Percentiles rank a stretch among this genome's conserved stretches.
Conservation (phyloP, 2,113 vertebrate species). For the Nothocercus julius region DNA sequence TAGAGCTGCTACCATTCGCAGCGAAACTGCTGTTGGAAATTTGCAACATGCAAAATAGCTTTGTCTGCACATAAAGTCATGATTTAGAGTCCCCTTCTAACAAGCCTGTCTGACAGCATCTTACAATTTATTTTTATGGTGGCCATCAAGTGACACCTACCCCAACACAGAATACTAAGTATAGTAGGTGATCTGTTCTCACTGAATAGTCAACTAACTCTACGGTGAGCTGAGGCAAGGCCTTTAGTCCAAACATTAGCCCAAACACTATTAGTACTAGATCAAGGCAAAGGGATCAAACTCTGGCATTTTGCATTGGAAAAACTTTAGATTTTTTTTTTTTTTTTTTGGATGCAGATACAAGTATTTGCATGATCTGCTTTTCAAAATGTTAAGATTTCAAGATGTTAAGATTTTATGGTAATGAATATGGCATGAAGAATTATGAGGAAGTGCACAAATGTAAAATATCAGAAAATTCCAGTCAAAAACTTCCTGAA, state of each 20-base stretch:
- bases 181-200: neutral
- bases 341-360: neutral
- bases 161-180: too few relatives aligned
- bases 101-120: too few relatives aligned
- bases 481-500: neutral
- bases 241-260: neutral
- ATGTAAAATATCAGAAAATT: neutral
- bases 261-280: neutral
- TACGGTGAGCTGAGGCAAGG: neutral
- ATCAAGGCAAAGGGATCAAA: neutral
- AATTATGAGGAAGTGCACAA: neutral
- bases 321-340: neutral
- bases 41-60: neutral
- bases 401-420: neutral
- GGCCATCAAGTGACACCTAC: too few relatives aligned
- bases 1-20: neutral
- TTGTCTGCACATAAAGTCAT: neutral
- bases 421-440: neutral
- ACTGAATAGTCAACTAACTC: neutral
- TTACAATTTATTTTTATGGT: too few relatives aligned
- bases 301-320: neutral
- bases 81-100: too few relatives aligned
- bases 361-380: neutral
- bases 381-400: neutral
- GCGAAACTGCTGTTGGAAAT: neutral